These are phyloP conservation scores for Drosophila mayri DNA, from an alignment of 1,140 invertebrate species.

Conservation along the genomic window DNA sequence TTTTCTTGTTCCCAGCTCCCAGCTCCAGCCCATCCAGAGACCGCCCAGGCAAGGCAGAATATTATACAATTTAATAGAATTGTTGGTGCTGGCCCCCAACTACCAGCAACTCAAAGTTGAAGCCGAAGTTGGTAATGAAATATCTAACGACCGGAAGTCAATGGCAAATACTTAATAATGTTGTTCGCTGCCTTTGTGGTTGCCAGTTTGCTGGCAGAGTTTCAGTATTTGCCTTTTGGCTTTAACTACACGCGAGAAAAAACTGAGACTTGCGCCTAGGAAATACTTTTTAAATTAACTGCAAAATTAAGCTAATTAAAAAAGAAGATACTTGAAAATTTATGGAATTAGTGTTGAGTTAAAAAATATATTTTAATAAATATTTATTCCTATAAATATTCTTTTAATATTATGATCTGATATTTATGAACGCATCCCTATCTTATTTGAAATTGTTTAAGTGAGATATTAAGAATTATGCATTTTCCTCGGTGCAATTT, in stretches of 20 bases:
- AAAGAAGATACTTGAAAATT: not conserved
- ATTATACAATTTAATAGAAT: conserved; percentile 66
- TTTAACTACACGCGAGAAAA: conserved; percentile 28
- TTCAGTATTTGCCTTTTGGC: conserved; percentile 42
- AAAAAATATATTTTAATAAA: too few relatives aligned
- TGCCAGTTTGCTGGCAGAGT: conserved; percentile 32
- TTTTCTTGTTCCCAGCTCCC: conserved; percentile 3
- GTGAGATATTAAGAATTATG: not conserved
- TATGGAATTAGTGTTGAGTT: too few relatives aligned
- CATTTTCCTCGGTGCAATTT: conserved; percentile 53
- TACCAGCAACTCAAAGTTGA: conserved; percentile 22
- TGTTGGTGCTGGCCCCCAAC: conserved; percentile 16
- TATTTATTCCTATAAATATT: too few relatives aligned
- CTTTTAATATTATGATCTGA: not conserved
- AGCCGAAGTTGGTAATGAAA: conserved; percentile 78
- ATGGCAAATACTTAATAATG: conserved; percentile 83
- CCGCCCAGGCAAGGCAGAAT: conserved; percentile 38
- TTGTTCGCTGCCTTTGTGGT: conserved; percentile 70
- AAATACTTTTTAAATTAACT: not conserved
- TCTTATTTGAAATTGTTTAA: not conserved
- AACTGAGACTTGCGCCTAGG: not conserved
- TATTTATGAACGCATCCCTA: not conserved
- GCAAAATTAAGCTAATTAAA: not conserved
- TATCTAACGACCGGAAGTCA: conserved; percentile 83
- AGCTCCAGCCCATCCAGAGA: conserved; percentile 7